phyloP scores from a whole-genome alignment of 1,140 invertebrate species.

The Drosophila ercepeae region DNA sequence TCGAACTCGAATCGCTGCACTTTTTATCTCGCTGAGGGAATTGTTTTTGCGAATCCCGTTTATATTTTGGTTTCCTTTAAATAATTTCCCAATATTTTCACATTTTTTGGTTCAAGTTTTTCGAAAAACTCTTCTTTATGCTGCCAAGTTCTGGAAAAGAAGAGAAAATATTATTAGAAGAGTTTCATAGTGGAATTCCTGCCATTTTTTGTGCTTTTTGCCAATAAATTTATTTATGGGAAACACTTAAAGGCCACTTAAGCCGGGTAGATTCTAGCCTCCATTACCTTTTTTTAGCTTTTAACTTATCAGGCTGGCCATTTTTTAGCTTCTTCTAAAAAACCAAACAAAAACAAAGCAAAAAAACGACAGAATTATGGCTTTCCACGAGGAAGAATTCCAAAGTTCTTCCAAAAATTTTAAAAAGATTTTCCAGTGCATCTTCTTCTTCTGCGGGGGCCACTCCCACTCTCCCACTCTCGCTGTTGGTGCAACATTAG shows the following conservation, averaged over 20 bases:
- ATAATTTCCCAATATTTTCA: not conserved
- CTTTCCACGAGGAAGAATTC: not conserved
- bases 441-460: not conserved
- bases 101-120: too few species aligned
- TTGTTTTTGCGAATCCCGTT: not conserved
- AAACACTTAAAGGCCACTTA: constrained; percentile 60
- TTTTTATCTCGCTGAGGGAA: constrained; percentile 1
- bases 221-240: constrained; percentile 1
- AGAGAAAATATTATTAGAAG: not conserved
- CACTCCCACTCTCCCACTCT: not conserved
- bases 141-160: not conserved
- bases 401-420: not conserved
- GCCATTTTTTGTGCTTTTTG: not conserved
- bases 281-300: constrained; percentile 26
- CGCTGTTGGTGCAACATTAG: constrained; percentile 56
- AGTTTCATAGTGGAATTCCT: not conserved
- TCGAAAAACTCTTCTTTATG: too few species aligned
- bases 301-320: constrained; percentile 60
- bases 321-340: constrained; percentile 9
- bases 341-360: constrained; percentile 3
- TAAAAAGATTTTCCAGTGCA: not conserved
- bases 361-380: too few species aligned
- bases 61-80: not conserved
- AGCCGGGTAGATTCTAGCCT: constrained; percentile 12
- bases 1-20: not conserved